Evolutionary conservation across 2,113 vertebrate species (phyloP), one percentile per base, ranked within the genome.

Genomic region (Lanius ludovicianus): DNA sequence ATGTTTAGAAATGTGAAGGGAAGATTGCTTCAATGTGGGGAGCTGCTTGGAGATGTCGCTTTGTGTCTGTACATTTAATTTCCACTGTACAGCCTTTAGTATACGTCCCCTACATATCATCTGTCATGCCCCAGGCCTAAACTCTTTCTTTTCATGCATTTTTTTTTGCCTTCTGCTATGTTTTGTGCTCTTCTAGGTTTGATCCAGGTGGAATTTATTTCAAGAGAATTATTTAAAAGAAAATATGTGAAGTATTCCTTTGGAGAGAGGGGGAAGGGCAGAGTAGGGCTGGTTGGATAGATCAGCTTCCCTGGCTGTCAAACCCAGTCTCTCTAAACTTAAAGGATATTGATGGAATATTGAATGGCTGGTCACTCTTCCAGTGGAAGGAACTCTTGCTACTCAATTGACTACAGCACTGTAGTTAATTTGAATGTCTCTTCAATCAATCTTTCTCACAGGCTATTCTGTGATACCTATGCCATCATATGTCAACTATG

Each of bases 181-280:
- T 69, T n/a, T 53, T 49, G 6, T 35, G 27, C n/a, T 44, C 23
- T 41, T 79, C 23, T 52, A 42, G n/a, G 13, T 78, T 88, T 75
- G 39, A 55, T 52, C 33, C 52, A 71, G n/a, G 46, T 57, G 49
- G 46, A 77, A 80, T 74, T 94, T 74, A 35, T 84, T 87, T 86
- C 39, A 70, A 64, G 56, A 53, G 4, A 84, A 76, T 88, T 60
- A 68, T 44, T 68, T 47, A 33, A 68, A 88, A 76, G 25, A 71
- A 88, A 94, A 68, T 35, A 35, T 5, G 18, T 27, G 11, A 85
- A 63, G 11, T 33, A 53, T 62, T 87, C 9, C 13, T 81, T 62
- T 70, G 56, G 27, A 41, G 44, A 17, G 15, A 2, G 11, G 0
- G 1, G 11, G 0, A 1, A 10, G 2, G 11, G 15, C 10, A 74